Evolutionary conservation across 53 echinoderm and acorn worm genomes (phyloP).

Genomic region (Luidia sarsii): DNA sequence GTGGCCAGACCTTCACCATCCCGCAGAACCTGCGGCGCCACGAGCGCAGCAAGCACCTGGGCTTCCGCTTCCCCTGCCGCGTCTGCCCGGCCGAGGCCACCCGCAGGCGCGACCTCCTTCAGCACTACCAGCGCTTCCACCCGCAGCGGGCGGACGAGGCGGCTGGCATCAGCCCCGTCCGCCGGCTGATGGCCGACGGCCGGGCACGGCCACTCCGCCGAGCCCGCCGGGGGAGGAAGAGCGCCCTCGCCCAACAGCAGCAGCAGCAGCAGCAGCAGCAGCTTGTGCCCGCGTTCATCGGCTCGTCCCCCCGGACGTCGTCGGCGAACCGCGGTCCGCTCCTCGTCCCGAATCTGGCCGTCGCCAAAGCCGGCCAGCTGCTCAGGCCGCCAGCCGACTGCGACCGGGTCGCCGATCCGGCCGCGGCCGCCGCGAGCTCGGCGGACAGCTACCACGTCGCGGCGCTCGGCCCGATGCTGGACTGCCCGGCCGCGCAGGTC

Average conservation of each 20-base stretch:
- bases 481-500: too few relatives aligned
- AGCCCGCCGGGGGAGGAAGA: not conserved
- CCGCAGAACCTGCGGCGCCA: conserved; percentile 19
- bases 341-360: too few relatives aligned
- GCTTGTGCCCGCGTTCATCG: not conserved
- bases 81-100: not conserved
- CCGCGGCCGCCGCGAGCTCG: too few relatives aligned
- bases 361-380: too few relatives aligned
- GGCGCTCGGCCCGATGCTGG: too few relatives aligned
- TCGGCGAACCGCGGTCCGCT: too few relatives aligned
- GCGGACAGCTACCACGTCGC: too few relatives aligned
- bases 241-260: not conserved
- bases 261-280: not conserved
- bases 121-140: conserved; percentile 5
- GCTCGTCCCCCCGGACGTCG: not conserved
- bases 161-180: not conserved
- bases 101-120: conserved; percentile 5
- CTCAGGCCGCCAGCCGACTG: too few relatives aligned
- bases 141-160: not conserved
- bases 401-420: too few relatives aligned
- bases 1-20: conserved; percentile 5
- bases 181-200: conserved; percentile 6
- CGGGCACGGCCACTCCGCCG: not conserved
- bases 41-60: conserved; percentile 3
- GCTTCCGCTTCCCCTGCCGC: conserved; percentile 14